Evolutionary conservation across 2,113 vertebrate species (phyloP).

Genomic region (Aspidoscelis tigris): DNA sequence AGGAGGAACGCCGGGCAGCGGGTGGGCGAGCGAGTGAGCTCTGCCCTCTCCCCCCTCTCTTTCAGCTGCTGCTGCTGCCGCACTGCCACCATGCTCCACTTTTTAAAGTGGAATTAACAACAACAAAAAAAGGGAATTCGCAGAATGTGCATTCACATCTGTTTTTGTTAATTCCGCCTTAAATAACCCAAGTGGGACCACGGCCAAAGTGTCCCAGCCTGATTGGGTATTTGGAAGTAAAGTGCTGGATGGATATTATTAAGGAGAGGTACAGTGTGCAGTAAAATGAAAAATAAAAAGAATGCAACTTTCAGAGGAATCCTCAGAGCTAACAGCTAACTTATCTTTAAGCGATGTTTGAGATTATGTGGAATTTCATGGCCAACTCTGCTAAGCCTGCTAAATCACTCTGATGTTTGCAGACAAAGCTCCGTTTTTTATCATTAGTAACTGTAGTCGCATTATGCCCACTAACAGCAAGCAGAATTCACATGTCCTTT

Average conservation of each 20-base stretch:
- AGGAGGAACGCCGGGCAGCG: too few relatives aligned
- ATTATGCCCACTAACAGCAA: conserved; percentile 50
- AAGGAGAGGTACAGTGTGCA: conserved; percentile 42
- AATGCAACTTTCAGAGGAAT: conserved; percentile 47
- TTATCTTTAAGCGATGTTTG: conserved; percentile 12
- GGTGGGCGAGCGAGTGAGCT: too few relatives aligned
- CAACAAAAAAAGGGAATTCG: too few relatives aligned
- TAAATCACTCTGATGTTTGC: conserved; percentile 51
- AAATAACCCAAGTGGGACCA: too few relatives aligned
- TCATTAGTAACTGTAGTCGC: neutral
- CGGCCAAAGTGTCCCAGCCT: neutral
- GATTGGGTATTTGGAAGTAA: conserved; percentile 44
- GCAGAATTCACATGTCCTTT: conserved; percentile 42
- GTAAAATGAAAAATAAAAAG: conserved; percentile 53
- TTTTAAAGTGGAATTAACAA: too few relatives aligned
- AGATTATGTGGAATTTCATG: conserved; percentile 49
- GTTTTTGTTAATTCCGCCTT: too few relatives aligned
- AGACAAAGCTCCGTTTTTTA: conserved; percentile 39
- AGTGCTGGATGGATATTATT: conserved; percentile 32
- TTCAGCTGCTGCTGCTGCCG: too few relatives aligned
- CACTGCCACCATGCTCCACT: too few relatives aligned
- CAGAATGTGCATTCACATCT: too few relatives aligned
- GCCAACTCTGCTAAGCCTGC: conserved; percentile 41
- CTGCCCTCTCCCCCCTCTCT: too few relatives aligned
- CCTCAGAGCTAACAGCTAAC: conserved; percentile 35